Evolutionary conservation across 2,113 vertebrate species (phyloP).

Genomic region (Hydrochoerus hydrochaeris): DNA sequence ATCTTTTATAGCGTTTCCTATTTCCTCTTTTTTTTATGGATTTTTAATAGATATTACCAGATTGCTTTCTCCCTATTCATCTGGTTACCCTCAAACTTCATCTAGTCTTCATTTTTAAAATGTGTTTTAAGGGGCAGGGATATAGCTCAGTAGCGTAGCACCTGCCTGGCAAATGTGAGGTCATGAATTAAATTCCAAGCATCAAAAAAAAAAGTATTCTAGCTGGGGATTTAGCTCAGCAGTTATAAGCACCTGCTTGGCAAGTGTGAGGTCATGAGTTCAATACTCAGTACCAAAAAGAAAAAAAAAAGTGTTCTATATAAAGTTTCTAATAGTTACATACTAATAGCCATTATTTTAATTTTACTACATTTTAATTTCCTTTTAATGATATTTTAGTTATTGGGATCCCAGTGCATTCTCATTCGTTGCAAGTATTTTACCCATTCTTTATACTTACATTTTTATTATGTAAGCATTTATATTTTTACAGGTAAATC

Average conservation of each 20-base stretch:
- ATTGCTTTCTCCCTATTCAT: not conserved
- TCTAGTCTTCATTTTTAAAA: not conserved
- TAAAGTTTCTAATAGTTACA: conserved; percentile 31
- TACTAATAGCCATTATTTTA: not conserved
- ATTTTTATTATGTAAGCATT: conserved; percentile 24
- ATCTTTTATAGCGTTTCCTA: too few species aligned
- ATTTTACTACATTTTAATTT: conserved; percentile 46
- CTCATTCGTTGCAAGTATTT: conserved; percentile 33
- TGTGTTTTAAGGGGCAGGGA: too few species aligned
- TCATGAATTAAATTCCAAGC: too few species aligned
- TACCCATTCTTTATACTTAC: not conserved
- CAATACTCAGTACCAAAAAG: too few species aligned
- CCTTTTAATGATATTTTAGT: not conserved
- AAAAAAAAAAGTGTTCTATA: not conserved
- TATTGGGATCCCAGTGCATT: not conserved
- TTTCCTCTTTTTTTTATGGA: not conserved
- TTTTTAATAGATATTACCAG: not conserved
- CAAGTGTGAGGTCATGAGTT: too few species aligned
- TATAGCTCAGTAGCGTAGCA: too few species aligned
- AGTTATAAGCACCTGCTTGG: too few species aligned
- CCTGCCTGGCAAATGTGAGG: too few species aligned
- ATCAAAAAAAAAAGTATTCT: too few species aligned
- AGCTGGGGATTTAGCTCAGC: too few species aligned
- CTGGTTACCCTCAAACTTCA: not conserved
- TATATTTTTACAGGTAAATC: not conserved